These are phyloP conservation scores for Dromius quadrimaculatus DNA, from an alignment of 2,888 invertebrate genomes.

Conservation along the genomic window DNA sequence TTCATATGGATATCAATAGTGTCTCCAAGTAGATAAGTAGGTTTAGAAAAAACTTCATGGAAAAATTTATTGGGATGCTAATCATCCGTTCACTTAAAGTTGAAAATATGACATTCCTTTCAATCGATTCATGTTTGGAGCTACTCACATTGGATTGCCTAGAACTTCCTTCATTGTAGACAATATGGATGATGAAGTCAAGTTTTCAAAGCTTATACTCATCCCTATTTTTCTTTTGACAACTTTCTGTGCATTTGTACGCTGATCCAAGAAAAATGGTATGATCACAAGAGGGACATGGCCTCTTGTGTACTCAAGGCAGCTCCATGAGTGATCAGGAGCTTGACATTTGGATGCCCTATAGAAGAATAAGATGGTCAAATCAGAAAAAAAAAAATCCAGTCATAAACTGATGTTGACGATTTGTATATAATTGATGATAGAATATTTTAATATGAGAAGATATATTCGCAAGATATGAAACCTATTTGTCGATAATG, in stretches of 20 bases:
- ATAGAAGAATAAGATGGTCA: no score
- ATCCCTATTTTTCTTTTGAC: slow-evolving; percentile 57
- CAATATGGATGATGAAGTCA: slow-evolving; percentile 55
- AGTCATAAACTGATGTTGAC: no score
- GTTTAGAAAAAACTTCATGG: not conserved
- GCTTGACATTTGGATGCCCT: no score
- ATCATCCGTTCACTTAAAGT: not conserved
- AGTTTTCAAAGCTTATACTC: slow-evolving; percentile 54
- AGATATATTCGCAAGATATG: no score
- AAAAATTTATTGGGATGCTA: not conserved
- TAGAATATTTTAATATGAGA: no score
- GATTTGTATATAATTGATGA: no score
- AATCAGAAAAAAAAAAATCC: no score
- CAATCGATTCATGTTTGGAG: not conserved
- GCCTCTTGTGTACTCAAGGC: no score
- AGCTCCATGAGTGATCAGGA: no score
- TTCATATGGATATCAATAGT: not conserved
- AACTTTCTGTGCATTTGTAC: slow-evolving; percentile 59
- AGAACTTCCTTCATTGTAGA: slow-evolving; percentile 57
- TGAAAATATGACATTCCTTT: not conserved
- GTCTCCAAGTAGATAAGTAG: not conserved
- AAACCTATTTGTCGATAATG: no score
- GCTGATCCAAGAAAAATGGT: slow-evolving; percentile 61
- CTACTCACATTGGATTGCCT: slow-evolving; percentile 56
- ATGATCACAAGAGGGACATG: slow-evolving; percentile 59